Evolutionary conservation across 2,113 vertebrate genomes (phyloP), one percentile per base, ranked within the genome.

Genomic region (Ictalurus furcatus): DNA sequence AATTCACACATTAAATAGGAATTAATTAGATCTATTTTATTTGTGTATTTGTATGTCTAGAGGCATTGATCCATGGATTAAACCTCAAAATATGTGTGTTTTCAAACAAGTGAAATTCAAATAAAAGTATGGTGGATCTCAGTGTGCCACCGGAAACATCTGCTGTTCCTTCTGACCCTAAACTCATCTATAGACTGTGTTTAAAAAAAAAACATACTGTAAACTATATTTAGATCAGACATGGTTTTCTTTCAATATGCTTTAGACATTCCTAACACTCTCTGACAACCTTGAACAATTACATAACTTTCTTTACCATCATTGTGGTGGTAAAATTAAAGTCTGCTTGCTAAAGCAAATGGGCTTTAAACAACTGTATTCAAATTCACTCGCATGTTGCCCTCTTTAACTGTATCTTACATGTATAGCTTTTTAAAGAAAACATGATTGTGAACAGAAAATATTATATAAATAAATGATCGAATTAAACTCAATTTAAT

Each of bases 181-280:
- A 76, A 25, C 23, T 82, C 7, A 34, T 34, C 37, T 23, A 59
- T 34, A 82, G n/a, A 52, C 48, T 11, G 48, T 52, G 1, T 48
- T 40, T 40, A 3, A 48, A 21, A 28, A 28, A 52, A 37, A 37
- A 1, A 3, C 1, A 23, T 21, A 30, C 52, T 80, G 4, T 80
- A n/a, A 80, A 80, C 25, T 80, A 56, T 56, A 54, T 80, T 80
- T 80, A 56, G 28, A 79, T 28, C 44, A 79, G 40, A 78, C 74
- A 13, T n/a, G 4, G 9, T 78, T 78, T 48, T 52, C 1, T 73
- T 73, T 40, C 17, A 21, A 40, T 40, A 52, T 34, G 6, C 44
- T 16, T n/a, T 76, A 76, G 21, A 11, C 37, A 12, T 0, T 23
- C 21, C 2, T 52, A 52, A 52, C 8, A 76, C 44, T 44, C 44